phyloP scores from a whole-genome alignment of 92 coral and sea anemone genomes.

The Pocillopora grandis region DNA sequence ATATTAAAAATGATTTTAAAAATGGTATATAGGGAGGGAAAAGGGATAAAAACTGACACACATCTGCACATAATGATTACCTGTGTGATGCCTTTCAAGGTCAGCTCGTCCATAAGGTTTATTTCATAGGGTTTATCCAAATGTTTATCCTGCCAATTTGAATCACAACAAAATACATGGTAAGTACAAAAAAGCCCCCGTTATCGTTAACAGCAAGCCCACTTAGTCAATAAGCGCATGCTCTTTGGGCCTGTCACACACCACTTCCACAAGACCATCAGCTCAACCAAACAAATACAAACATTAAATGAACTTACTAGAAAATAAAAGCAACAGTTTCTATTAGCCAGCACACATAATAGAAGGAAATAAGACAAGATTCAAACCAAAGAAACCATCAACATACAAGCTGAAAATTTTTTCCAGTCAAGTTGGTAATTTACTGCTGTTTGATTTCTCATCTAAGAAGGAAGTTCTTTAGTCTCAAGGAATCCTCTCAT shows the following conservation, averaged over 20 bases:
- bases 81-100: conserved; percentile 97
- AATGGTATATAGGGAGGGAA: not conserved
- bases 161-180: not conserved
- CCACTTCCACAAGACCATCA: not conserved
- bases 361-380: too few species aligned
- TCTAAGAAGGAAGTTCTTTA: too few species aligned
- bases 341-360: too few species aligned
- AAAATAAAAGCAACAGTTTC: not conserved
- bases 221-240: too few species aligned
- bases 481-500: too few species aligned
- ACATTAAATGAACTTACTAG: not conserved
- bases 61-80: conserved; percentile 33
- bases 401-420: too few species aligned
- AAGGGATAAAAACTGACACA: not conserved
- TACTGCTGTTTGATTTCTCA: too few species aligned
- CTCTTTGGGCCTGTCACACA: too few species aligned
- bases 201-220: too few species aligned
- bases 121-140: conserved; percentile 93
- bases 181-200: not conserved
- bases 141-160: conserved; percentile 66
- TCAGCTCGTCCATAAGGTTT: conserved; percentile 97
- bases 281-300: not conserved
- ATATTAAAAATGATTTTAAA: too few species aligned
- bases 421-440: too few species aligned
- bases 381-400: too few species aligned